Conservation (phyloP, 2,888 invertebrate species). For the Eupithecia pulchellata region DNA sequence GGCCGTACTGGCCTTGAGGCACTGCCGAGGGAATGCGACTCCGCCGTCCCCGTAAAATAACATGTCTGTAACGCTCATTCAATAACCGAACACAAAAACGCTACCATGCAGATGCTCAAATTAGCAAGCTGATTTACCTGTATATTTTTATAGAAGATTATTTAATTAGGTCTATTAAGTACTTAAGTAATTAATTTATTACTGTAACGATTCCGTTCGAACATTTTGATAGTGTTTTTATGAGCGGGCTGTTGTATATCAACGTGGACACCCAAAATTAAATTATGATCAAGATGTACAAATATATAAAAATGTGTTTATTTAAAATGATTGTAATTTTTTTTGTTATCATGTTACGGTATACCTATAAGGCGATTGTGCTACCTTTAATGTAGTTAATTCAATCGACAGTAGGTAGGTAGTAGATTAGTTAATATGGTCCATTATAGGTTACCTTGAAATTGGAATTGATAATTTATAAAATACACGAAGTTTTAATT, state of each 20-base stretch:
- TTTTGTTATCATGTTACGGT: conserved; percentile 5
- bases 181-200: conserved; percentile 23
- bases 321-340: conserved; percentile 10
- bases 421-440: conserved; percentile 37
- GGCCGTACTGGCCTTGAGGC: conserved; percentile 1
- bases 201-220: conserved; percentile 41
- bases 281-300: conserved; percentile 20
- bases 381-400: conserved; percentile 21
- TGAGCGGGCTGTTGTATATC: conserved; percentile 25
- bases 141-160: conserved; percentile 41
- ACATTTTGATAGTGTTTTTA: conserved; percentile 38
- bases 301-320: conserved; percentile 18
- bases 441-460: conserved; percentile 38
- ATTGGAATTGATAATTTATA: conserved; percentile 60
- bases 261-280: conserved; percentile 31
- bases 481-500: conserved; percentile 44
- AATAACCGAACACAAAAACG: conserved; percentile 31
- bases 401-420: conserved; percentile 30
- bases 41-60: neutral
- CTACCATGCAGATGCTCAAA: conserved; percentile 32
- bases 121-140: conserved; percentile 28
- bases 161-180: conserved; percentile 27
- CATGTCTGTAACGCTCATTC: conserved; percentile 15
- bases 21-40: conserved; percentile 18
- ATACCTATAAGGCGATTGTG: conserved; percentile 13